Evolutionary conservation across 2,797 vertebrate species (phyloP), one percentile per base, ranked within the genome.

Genomic region (Dromococcyx pavoninus): DNA sequence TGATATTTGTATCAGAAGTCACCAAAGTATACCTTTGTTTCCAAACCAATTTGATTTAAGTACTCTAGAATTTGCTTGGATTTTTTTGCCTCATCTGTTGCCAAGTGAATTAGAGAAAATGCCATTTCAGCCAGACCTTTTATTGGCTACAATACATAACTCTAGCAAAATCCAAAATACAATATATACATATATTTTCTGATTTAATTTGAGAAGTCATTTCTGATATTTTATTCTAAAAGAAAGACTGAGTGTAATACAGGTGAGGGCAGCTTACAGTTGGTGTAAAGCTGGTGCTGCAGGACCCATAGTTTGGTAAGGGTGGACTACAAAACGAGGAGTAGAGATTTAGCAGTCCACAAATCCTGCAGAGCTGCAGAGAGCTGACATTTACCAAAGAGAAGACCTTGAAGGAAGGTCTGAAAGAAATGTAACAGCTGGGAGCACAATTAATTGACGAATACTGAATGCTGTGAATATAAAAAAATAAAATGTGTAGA

Each of bases 361-460:
- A 95, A 92, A 96, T 95, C 77, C 70, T 46, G 39, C 41, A 80
- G 73, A 78, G 83, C 54, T 88, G 39, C 50, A 84, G 80, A 84
- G 73, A 91, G 54, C 17, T 96, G 93, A 89, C 82, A 91, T 94
- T 96, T 86, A 88, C 65, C 44, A 85, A 94, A 92, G 41, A 80
- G 25, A 89, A 94, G 80, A 95, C 90, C 88, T 95, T 94, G 85
- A 94, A 94, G 35, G 56, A 86, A 94, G 43, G 41, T 89, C 80
- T 94, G 75, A 95, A 96, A 93, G 69, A 88, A 88, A 67, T 53
- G 28, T 94, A 92, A 93, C 88, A 96, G 48, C 90, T 93, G 91
- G 54, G 44, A 94, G 64, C 17, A 65, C 60, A 94, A 72, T 70
- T 71, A 94, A 89, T 64, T 89, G 58, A 56, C 65, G 92, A 93